Conservation (phyloP, 2,888 invertebrate species). For the Perdita meconis region DNA sequence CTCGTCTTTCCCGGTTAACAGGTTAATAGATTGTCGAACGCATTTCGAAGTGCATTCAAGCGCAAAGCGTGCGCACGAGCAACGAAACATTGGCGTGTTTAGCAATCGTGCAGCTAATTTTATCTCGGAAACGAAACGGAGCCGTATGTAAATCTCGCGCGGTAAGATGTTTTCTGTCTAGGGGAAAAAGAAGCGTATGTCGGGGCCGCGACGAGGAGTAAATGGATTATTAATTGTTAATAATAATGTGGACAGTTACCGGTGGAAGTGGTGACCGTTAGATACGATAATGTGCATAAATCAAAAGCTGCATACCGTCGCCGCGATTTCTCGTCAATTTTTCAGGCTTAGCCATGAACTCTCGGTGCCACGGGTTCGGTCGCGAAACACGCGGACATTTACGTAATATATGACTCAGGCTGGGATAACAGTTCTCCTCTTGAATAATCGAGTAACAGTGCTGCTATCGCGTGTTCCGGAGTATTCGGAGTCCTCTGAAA, state of each 20-base stretch:
- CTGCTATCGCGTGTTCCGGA: slow-evolving; percentile 7
- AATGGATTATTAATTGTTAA: slow-evolving; percentile 52
- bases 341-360: slow-evolving; percentile 49
- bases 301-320: slow-evolving; percentile 45
- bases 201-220: slow-evolving; percentile 5
- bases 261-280: slow-evolving; percentile 49
- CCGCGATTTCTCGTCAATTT: slow-evolving; percentile 52
- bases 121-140: slow-evolving; percentile 34
- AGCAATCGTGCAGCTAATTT: slow-evolving; percentile 26
- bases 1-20: neutral
- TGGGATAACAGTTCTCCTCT: slow-evolving; percentile 30
- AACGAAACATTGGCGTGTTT: slow-evolving; percentile 20
- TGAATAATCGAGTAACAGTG: slow-evolving; percentile 40
- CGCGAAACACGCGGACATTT: slow-evolving; percentile 18
- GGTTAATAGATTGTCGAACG: slow-evolving; percentile 9
- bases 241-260: slow-evolving; percentile 44
- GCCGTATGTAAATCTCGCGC: slow-evolving; percentile 37
- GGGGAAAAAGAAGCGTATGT: slow-evolving; percentile 6
- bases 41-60: neutral
- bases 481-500: neutral
- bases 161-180: slow-evolving; percentile 4
- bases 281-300: slow-evolving; percentile 44
- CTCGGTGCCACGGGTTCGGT: slow-evolving; percentile 27
- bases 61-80: neutral
- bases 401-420: slow-evolving; percentile 36